Evolutionary conservation across 2,113 vertebrate genomes (phyloP).

Genomic region (Actenoides hombroni): DNA sequence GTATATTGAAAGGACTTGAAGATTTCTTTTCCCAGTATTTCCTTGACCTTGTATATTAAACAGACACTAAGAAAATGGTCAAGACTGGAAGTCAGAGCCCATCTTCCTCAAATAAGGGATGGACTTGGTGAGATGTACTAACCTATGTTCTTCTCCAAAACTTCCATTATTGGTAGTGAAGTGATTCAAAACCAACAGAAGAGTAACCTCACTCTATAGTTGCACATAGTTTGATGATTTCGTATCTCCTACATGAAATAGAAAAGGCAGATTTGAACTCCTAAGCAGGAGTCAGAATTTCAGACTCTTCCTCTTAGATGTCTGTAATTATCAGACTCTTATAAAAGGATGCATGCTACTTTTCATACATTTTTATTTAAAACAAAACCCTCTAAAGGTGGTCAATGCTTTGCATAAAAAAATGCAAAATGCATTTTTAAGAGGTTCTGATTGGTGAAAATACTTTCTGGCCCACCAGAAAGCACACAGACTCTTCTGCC

Average conservation of each 20-base stretch:
- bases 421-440: background rate
- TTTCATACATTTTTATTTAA: background rate
- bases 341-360: background rate
- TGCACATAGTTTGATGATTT: background rate
- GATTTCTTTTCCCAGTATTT: background rate
- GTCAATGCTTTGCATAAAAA: background rate
- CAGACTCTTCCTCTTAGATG: background rate
- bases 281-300: background rate
- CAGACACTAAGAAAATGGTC: background rate
- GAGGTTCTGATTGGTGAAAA: background rate
- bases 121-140: background rate
- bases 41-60: background rate
- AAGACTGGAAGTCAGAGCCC: background rate
- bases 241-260: background rate
- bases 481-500: background rate
- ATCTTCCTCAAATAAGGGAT: background rate
- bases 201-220: background rate
- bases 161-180: background rate
- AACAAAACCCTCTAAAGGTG: background rate
- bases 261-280: background rate
- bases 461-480: background rate
- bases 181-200: background rate
- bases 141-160: background rate
- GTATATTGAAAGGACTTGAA: background rate
- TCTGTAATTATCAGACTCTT: background rate